A percentile compares a stretch with the other conserved stretches of the same genome.
phyloP scores from a whole-genome alignment of 2,797 vertebrate species.

The Takifugu ocellatus region DNA sequence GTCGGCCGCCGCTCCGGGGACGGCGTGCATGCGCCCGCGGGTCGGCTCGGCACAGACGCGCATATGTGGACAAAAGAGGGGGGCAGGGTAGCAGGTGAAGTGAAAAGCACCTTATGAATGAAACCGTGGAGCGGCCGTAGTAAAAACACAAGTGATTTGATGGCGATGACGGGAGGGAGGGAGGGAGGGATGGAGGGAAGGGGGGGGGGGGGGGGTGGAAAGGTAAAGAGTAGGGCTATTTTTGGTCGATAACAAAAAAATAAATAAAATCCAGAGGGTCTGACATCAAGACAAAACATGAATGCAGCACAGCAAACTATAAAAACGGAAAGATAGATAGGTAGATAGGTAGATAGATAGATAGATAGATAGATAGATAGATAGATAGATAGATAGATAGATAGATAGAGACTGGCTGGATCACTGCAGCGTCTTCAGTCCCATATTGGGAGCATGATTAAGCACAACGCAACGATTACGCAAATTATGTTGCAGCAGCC shows the following conservation, averaged over 20 bases:
- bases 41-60: constrained; percentile 41
- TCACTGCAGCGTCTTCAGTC: constrained; percentile 74
- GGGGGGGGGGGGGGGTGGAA: constrained; percentile 22
- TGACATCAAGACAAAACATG: constrained; percentile 65
- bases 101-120: constrained; percentile 83
- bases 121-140: constrained; percentile 80
- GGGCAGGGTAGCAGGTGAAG: constrained; percentile 74
- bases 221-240: constrained; percentile 62
- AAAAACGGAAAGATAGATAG: constrained; percentile 31
- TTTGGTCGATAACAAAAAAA: constrained; percentile 63
- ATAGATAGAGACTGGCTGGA: constrained; percentile 41
- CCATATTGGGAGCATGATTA: constrained; percentile 74
- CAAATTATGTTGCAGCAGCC: constrained; percentile 72
- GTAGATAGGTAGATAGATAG: constrained; percentile 33
- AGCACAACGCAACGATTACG: constrained; percentile 78
- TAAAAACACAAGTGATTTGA: constrained; percentile 81
- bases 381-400: constrained; percentile 51
- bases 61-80: constrained; percentile 57
- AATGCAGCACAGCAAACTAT: constrained; percentile 59
- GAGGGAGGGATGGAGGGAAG: constrained; percentile 15
- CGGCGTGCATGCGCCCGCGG: background rate
- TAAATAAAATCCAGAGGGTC: constrained; percentile 53
- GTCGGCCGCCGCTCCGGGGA: background rate
- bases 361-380: constrained; percentile 54
- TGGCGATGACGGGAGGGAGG: constrained; percentile 69